Conservation (phyloP, 1,140 invertebrate species). For the Drosophila orena region DNA sequence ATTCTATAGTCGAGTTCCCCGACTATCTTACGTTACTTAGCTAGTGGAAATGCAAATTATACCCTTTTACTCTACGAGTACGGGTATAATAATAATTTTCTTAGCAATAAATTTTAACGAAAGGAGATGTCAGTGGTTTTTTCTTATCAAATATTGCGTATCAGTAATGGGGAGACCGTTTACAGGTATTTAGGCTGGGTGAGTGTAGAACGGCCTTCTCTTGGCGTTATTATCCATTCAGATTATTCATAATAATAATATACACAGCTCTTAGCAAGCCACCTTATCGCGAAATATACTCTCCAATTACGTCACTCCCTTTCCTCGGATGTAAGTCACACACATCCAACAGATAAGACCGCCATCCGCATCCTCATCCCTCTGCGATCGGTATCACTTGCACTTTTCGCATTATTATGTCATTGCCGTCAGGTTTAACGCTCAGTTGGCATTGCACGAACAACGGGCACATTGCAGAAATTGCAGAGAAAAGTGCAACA, state of each 20-base stretch:
- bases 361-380: constrained; percentile 10
- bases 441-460: constrained; percentile 38
- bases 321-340: constrained; percentile 14
- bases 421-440: constrained; percentile 62
- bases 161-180: constrained; percentile 1
- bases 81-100: no score
- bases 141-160: background rate
- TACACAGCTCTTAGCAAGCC: background rate
- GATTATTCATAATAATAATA: constrained; percentile 16
- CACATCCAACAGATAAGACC: constrained; percentile 9
- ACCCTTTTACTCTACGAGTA: no score
- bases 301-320: constrained; percentile 12
- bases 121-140: background rate
- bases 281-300: constrained; percentile 12
- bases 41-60: no score
- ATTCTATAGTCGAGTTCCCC: no score
- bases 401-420: constrained; percentile 61
- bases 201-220: background rate
- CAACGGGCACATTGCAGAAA: constrained; percentile 47
- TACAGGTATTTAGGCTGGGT: background rate
- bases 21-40: no score
- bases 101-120: background rate
- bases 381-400: constrained; percentile 35
- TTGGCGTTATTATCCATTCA: background rate
- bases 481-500: constrained; percentile 44